These are phyloP conservation scores for Sesamia inferens DNA, from an alignment of 2,888 invertebrate genomes.

Conservation along the genomic window DNA sequence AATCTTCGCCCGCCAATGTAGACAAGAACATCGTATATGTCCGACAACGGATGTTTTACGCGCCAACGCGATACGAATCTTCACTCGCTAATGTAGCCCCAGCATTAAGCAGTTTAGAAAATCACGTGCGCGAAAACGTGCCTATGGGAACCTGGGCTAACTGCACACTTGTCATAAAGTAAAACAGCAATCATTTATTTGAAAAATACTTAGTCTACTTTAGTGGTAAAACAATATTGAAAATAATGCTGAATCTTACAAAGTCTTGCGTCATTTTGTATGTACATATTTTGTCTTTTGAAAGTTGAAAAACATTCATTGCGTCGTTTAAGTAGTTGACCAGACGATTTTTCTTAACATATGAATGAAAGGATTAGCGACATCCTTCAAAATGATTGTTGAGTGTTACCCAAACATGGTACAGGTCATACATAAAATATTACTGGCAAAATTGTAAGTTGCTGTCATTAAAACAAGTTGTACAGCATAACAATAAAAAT, in stretches of 20 bases:
- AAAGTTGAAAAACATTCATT: background rate
- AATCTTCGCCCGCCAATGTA: no score
- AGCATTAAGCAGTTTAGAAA: background rate
- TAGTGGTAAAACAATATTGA: background rate
- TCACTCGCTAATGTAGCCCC: no score
- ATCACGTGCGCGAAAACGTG: background rate
- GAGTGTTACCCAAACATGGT: background rate
- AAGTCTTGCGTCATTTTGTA: background rate
- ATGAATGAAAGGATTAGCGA: background rate
- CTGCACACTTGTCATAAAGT: background rate
- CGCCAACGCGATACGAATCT: no score
- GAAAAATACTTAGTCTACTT: background rate
- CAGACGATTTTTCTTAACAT: background rate
- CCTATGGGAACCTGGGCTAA: background rate
- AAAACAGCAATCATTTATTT: background rate
- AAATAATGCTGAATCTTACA: slow-evolving; percentile 1
- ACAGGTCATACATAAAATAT: background rate
- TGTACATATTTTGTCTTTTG: background rate
- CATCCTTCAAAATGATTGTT: background rate
- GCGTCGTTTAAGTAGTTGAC: background rate
- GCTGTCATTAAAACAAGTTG: background rate
- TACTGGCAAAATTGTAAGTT: background rate
- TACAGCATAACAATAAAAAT: background rate
- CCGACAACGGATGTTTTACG: no score
- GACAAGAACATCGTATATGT: no score